Conservation (phyloP, 2,888 invertebrate species). For the Desoria tigrina region DNA sequence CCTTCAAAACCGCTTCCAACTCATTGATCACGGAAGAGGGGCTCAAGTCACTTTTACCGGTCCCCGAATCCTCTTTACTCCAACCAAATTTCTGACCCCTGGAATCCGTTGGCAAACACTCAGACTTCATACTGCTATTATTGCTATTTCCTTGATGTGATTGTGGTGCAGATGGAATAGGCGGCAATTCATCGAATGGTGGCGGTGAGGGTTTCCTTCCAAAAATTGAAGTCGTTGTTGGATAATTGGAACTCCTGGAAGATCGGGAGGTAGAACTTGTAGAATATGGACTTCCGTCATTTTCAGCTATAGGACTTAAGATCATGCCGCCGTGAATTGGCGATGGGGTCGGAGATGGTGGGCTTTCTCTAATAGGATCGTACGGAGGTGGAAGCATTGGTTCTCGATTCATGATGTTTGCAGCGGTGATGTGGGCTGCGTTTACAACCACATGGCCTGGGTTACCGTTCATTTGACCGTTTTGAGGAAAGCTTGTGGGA, state of each 20-base stretch:
- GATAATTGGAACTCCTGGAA: slow-evolving; percentile 39
- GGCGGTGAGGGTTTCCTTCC: slow-evolving; percentile 44
- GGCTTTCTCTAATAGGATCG: slow-evolving; percentile 7
- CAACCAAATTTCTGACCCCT: neutral
- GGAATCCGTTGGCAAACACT: neutral
- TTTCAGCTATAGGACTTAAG: slow-evolving; percentile 63
- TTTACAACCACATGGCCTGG: neutral
- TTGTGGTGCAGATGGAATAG: slow-evolving; percentile 31
- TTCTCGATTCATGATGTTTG: slow-evolving; percentile 10
- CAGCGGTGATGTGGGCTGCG: neutral
- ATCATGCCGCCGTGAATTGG: slow-evolving; percentile 33
- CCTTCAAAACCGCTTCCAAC: slow-evolving; percentile 6
- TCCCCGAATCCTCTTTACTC: slow-evolving; percentile 5
- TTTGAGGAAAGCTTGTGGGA: neutral
- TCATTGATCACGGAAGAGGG: slow-evolving; percentile 15
- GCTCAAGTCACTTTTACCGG: slow-evolving; percentile 5
- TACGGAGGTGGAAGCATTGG: slow-evolving; percentile 23
- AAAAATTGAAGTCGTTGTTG: slow-evolving; percentile 50
- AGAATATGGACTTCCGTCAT: slow-evolving; percentile 70
- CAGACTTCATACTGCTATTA: slow-evolving; percentile 26
- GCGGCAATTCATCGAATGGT: slow-evolving; percentile 48
- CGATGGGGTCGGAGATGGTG: slow-evolving; percentile 17
- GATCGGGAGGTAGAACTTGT: slow-evolving; percentile 57
- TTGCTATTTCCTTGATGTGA: slow-evolving; percentile 11
- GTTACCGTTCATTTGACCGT: slow-evolving; percentile 5